These are phyloP conservation scores for Oreotrochilus melanogaster DNA, from an alignment of 2,113 vertebrate species.

Conservation along the genomic window DNA sequence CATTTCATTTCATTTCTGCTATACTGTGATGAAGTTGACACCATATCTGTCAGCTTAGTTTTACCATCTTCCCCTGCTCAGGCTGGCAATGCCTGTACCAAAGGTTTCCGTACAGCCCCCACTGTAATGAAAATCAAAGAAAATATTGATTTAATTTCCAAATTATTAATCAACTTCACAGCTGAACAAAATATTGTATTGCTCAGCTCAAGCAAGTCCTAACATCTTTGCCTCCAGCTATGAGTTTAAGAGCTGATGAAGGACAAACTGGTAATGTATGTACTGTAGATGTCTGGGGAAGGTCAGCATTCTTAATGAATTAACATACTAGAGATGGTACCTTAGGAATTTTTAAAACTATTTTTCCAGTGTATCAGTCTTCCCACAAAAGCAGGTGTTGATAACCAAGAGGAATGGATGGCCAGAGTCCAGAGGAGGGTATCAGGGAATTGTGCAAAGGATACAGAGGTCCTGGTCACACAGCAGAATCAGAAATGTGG, in stretches of 20 bases:
- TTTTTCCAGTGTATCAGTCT: neutral
- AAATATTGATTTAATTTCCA: slow-evolving; percentile 82
- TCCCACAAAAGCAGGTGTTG: neutral
- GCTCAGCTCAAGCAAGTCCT: slow-evolving; percentile 78
- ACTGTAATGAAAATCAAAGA: slow-evolving; percentile 62
- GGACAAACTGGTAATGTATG: slow-evolving; percentile 47
- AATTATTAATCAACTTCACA: slow-evolving; percentile 83
- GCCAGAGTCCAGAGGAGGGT: neutral
- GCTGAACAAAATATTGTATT: slow-evolving; percentile 77
- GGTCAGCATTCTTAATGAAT: neutral
- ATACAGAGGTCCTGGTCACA: neutral
- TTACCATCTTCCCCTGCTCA: neutral
- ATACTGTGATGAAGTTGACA: neutral
- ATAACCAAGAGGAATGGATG: slow-evolving; percentile 37
- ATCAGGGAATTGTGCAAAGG: neutral
- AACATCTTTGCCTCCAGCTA: slow-evolving; percentile 72
- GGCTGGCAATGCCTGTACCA: neutral
- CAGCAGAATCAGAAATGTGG: neutral
- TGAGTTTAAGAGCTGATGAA: slow-evolving; percentile 65
- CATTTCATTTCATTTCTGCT: neutral
- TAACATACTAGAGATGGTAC: neutral
- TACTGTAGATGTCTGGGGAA: neutral
- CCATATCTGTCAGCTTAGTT: neutral
- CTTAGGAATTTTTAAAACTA: slow-evolving; percentile 20
- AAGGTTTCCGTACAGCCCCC: neutral